Evolutionary conservation across 2,113 vertebrate species (phyloP), one percentile per base, ranked within the genome.

Genomic region (Lagenorhynchus albirostris): DNA sequence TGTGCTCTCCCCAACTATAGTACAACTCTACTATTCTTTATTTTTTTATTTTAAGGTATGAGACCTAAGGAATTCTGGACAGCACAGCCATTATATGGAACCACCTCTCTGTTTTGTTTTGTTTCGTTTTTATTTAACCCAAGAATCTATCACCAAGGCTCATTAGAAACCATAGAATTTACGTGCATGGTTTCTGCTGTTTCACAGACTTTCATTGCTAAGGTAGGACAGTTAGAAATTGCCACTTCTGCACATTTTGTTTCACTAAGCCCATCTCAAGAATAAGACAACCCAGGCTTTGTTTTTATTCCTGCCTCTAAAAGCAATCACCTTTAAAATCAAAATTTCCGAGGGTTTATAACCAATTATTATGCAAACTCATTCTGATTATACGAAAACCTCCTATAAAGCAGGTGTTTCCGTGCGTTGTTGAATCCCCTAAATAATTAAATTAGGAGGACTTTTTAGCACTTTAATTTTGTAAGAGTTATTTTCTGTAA

Each of bases 281-380:
- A 82, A 33, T 60, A 60, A 93, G 53, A 41, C 29, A 91, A 26
- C 21, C 23, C 3, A 73, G 26, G 33, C 11, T 79, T 96, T 96
- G 8, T 86, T 95, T 96, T 96, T 73, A 55, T 70, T n/a, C 31
- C 70, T 93, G 41, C 41, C 33, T 85, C n/a, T 62, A 41, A 73
- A 96, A 85, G 3, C 29, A 60, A 4, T 76, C n/a, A 81, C 68
- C 23, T 97, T 93, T 79, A 81, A 96, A 95, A 71, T 85, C 25
- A 91, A 63, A 76, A 26, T 92, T 88, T 96, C n/a, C 79, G 12
- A 82, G 23, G 15, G 5, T 91, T 93, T 97, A 5, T 14, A 86
- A 20, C 44, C 31, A 63, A 84, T 74, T 63, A 8, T n/a, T 58
- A 5, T 88, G 33, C 14, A 17, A 92, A 83, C 87, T 87, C 36